Percentiles rank a stretch among this genome's conserved stretches.
phyloP scores from a whole-genome alignment of 1,140 invertebrate genomes.

The Panagrolaimus sp. region DNA sequence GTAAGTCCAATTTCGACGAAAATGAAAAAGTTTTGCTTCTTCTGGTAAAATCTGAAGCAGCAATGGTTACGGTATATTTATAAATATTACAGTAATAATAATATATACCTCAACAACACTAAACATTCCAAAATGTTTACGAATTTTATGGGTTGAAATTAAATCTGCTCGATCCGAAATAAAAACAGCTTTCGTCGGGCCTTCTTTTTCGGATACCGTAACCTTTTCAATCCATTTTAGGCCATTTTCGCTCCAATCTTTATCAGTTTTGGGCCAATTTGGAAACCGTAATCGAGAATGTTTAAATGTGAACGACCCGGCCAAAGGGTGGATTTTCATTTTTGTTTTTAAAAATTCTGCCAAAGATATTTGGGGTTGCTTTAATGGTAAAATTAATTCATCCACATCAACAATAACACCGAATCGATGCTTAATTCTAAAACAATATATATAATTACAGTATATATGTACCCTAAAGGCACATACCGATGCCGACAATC shows the following conservation, averaged over 20 bases:
- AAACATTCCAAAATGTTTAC: conserved; percentile 5
- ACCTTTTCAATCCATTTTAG: not conserved
- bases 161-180: conserved; percentile 1
- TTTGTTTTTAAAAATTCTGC: not conserved
- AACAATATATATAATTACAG: too few relatives aligned
- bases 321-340: conserved; percentile 4
- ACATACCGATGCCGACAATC: not conserved
- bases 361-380: not conserved
- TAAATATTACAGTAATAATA: not conserved
- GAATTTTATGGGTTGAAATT: not conserved
- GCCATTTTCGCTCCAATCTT: not conserved
- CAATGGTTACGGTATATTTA: not conserved
- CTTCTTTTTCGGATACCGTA: not conserved
- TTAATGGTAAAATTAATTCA: not conserved
- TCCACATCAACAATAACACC: conserved; percentile 4
- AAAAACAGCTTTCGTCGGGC: not conserved
- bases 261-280: not conserved
- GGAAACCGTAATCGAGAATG: not conserved
- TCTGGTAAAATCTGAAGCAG: not conserved
- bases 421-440: conserved; percentile 1
- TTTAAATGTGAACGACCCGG: not conserved
- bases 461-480: too few relatives aligned
- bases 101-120: not conserved
- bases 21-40: not conserved
- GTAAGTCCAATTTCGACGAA: not conserved